phyloP scores from a whole-genome alignment of 1,140 invertebrate genomes.

The Dinothrombium tinctorium region DNA sequence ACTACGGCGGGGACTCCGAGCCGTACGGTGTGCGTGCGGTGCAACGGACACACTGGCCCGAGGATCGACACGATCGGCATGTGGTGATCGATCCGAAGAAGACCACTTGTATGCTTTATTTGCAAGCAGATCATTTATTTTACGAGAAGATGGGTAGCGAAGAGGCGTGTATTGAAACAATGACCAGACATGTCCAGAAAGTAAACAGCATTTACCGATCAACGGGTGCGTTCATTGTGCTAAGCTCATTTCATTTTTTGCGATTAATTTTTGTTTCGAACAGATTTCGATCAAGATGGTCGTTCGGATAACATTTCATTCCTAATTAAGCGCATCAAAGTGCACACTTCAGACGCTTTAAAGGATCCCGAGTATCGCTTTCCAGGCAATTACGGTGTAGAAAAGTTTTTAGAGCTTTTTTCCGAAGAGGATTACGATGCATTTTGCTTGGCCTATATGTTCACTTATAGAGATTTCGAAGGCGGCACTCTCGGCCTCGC shows the following conservation, averaged over 20 bases:
- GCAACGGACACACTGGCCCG: constrained; percentile 14
- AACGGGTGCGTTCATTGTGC: constrained; percentile 34
- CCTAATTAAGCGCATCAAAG: constrained; percentile 86
- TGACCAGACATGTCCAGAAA: constrained; percentile 75
- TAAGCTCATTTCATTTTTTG: constrained; percentile 1
- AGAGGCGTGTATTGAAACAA: constrained; percentile 80
- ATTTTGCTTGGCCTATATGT: constrained; percentile 96
- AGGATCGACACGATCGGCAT: constrained; percentile 23
- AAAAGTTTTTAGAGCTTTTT: constrained; percentile 77
- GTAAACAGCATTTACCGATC: constrained; percentile 74
- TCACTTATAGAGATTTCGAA: constrained; percentile 93
- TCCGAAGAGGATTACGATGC: constrained; percentile 93
- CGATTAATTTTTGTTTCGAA: constrained; percentile 20
- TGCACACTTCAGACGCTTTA: constrained; percentile 55
- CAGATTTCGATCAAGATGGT: constrained; percentile 81
- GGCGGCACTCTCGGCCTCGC: constrained; percentile 92
- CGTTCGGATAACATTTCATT: constrained; percentile 76
- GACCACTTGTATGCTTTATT: constrained; percentile 59
- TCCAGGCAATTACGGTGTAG: constrained; percentile 74
- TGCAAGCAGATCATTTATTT: constrained; percentile 84
- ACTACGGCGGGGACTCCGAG: constrained; percentile 13
- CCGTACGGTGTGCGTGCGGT: constrained; percentile 15
- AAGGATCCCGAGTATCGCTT: constrained; percentile 64
- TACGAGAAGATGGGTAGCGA: constrained; percentile 72
- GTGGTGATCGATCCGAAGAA: constrained; percentile 46